Evolutionary conservation across 2,888 invertebrate species (phyloP).

Genomic region (Lapara coniferarum): DNA sequence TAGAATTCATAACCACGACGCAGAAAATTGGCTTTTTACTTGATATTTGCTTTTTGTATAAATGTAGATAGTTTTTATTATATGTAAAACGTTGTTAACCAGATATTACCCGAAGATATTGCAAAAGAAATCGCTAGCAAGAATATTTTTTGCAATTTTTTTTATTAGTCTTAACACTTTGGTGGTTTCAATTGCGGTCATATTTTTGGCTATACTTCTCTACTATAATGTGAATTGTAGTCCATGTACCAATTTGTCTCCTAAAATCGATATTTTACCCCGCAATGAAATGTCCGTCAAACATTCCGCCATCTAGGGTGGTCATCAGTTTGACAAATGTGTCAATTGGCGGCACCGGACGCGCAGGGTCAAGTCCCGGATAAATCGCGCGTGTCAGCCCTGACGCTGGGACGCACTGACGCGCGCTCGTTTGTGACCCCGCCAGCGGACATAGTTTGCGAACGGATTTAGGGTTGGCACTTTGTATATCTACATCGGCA

Average conservation of each 20-base stretch:
- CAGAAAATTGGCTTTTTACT: conserved; percentile 8
- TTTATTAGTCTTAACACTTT: neutral
- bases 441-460: conserved; percentile 23
- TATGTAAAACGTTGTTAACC: too few relatives aligned
- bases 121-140: too few relatives aligned
- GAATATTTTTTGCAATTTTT: neutral
- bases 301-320: conserved; percentile 40
- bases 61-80: too few relatives aligned
- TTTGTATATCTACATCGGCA: neutral
- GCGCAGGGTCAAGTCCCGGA: conserved; percentile 54
- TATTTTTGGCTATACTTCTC: neutral
- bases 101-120: too few relatives aligned
- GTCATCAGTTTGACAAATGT: conserved; percentile 66
- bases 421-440: conserved; percentile 39
- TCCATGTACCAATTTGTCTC: neutral
- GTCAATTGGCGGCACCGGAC: conserved; percentile 68
- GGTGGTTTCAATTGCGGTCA: neutral
- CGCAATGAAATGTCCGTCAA: conserved; percentile 36
- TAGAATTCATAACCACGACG: conserved; percentile 11
- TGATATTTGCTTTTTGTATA: neutral
- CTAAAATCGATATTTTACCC: neutral
- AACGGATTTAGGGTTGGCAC: conserved; percentile 22
- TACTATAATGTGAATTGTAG: neutral
- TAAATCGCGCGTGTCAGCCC: conserved; percentile 61
- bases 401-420: conserved; percentile 41